A percentile compares a stretch with the other conserved stretches of the same genome.
Evolutionary conservation across 1,140 invertebrate genomes (phyloP).

Genomic region (Lerema accius): DNA sequence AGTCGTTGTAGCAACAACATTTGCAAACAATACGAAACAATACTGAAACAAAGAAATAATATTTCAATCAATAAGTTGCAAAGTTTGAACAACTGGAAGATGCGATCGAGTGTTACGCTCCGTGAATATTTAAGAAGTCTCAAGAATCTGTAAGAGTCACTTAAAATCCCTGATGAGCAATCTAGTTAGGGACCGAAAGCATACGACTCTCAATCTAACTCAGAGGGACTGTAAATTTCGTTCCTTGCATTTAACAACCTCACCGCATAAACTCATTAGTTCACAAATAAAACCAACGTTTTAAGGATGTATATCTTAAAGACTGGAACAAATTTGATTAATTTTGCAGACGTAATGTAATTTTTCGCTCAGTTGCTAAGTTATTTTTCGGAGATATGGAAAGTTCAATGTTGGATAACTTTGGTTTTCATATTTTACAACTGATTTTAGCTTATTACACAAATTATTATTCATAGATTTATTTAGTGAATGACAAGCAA

Average conservation of each 20-base stretch:
- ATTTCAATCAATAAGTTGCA: constrained; percentile 46
- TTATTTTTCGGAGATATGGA: background rate
- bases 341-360: background rate
- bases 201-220: constrained; percentile 27
- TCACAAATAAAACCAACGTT: background rate
- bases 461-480: too few species aligned
- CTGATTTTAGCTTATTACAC: too few species aligned
- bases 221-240: constrained; percentile 8
- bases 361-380: background rate
- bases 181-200: constrained; percentile 53
- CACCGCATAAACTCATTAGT: background rate
- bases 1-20: too few species aligned
- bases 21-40: constrained; percentile 2
- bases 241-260: background rate
- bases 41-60: constrained; percentile 55
- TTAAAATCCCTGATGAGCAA: constrained; percentile 77
- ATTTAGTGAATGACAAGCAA: too few species aligned
- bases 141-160: constrained; percentile 63
- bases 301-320: background rate
- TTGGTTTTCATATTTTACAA: too few species aligned
- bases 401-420: too few species aligned
- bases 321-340: too few species aligned
- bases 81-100: constrained; percentile 63
- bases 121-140: constrained; percentile 76
- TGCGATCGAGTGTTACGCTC: constrained; percentile 65